phyloP scores from a whole-genome alignment of 2,888 invertebrate species.

The Erannis defoliaria region DNA sequence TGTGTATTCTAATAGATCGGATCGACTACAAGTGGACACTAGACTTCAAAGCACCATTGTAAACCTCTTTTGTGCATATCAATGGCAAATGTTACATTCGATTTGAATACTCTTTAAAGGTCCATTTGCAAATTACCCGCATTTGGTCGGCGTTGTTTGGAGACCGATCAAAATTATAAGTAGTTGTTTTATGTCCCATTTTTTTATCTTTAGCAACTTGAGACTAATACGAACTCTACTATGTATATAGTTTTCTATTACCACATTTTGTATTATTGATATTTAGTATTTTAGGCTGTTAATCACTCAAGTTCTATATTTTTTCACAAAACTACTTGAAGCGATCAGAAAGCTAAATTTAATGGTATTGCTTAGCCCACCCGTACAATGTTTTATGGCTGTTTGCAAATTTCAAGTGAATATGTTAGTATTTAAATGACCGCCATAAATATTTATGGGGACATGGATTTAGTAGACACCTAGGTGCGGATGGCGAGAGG shows the following conservation, averaged over 20 bases:
- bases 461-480: constrained; percentile 56
- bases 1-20: constrained; percentile 59
- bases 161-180: constrained; percentile 9
- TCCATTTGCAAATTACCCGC: constrained; percentile 73
- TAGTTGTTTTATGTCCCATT: background rate
- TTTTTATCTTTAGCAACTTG: background rate
- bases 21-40: constrained; percentile 71
- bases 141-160: constrained; percentile 48
- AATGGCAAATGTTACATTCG: constrained; percentile 64
- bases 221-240: background rate
- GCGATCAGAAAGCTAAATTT: no score
- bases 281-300: background rate
- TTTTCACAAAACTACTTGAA: no score
- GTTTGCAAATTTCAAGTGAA: constrained; percentile 26
- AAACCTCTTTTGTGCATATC: constrained; percentile 55
- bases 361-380: background rate
- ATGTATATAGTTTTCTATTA: background rate
- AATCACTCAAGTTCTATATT: no score
- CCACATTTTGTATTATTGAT: background rate
- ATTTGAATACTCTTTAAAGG: constrained; percentile 49
- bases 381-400: constrained; percentile 23
- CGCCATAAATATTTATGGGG: constrained; percentile 63
- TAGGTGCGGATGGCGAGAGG: constrained; percentile 59
- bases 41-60: constrained; percentile 60
- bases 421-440: constrained; percentile 43